These are phyloP conservation scores for Allygus modestus DNA, from an alignment of 2,888 invertebrate genomes.

Conservation along the genomic window DNA sequence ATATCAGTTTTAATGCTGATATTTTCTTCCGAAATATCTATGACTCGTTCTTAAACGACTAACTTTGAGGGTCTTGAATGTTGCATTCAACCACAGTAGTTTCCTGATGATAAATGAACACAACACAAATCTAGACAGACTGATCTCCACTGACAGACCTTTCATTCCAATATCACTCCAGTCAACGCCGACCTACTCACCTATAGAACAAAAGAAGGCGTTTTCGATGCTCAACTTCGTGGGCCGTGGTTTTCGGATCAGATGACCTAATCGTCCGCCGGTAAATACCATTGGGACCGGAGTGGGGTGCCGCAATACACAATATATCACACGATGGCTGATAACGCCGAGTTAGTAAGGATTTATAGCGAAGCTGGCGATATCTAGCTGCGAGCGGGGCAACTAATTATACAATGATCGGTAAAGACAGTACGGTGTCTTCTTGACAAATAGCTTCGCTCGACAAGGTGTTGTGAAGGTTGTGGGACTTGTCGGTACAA, in stretches of 20 bases:
- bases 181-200: constrained; percentile 8
- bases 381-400: neutral
- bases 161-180: neutral
- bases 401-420: constrained; percentile 37
- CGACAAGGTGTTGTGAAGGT: no score
- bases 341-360: constrained; percentile 1
- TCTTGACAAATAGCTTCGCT: no score
- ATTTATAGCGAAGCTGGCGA: neutral
- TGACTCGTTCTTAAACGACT: no score
- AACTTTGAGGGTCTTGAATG: no score
- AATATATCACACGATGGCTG: constrained; percentile 37
- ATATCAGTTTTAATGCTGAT: no score
- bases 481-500: no score
- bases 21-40: no score
- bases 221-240: neutral
- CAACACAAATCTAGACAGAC: neutral
- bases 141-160: constrained; percentile 27
- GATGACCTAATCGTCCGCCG: constrained; percentile 34
- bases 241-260: constrained; percentile 38
- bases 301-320: neutral
- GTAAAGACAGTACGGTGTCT: constrained; percentile 5
- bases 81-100: no score
- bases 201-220: constrained; percentile 43
- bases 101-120: neutral
- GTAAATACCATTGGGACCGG: constrained; percentile 17